Percentiles rank a stretch among this genome's conserved stretches.
Conservation (phyloP, 2,888 invertebrate genomes). For the Drosophila flavopinicola region DNA sequence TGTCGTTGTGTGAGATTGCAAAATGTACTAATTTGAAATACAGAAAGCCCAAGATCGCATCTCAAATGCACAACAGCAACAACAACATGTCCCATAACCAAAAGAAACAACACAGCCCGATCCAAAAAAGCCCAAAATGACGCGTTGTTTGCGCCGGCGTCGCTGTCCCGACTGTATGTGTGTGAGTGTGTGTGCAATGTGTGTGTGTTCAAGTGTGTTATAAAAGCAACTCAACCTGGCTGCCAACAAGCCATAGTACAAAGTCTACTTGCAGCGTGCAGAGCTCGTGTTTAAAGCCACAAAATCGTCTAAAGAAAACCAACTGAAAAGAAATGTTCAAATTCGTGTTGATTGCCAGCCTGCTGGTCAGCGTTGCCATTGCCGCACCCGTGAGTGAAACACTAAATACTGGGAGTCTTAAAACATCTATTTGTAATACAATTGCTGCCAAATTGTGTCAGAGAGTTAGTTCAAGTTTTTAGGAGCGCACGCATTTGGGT, state of each 20-base stretch:
- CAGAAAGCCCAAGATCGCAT: slow-evolving; percentile 48
- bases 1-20: slow-evolving; percentile 32
- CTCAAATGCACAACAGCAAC: slow-evolving; percentile 39
- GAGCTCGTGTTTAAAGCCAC: slow-evolving; percentile 57
- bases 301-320: slow-evolving; percentile 15
- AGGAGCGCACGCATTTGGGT: slow-evolving; percentile 88
- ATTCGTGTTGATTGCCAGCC: slow-evolving; percentile 80
- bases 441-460: not conserved
- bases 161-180: slow-evolving; percentile 11
- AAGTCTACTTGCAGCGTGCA: slow-evolving; percentile 82
- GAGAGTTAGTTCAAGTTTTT: slow-evolving; percentile 30
- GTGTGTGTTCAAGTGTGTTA: slow-evolving; percentile 76
- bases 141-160: slow-evolving; percentile 35
- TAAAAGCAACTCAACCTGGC: slow-evolving; percentile 74
- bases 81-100: slow-evolving; percentile 34
- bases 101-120: slow-evolving; percentile 42
- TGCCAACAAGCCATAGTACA: slow-evolving; percentile 78
- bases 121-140: slow-evolving; percentile 34
- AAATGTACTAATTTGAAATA: slow-evolving; percentile 42
- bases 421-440: slow-evolving; percentile 4
- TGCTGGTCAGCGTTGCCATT: slow-evolving; percentile 74
- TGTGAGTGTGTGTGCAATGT: slow-evolving; percentile 12
- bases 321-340: slow-evolving; percentile 70
- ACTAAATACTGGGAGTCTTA: slow-evolving; percentile 6
- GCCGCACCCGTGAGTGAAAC: slow-evolving; percentile 82